Evolutionary conservation across 2,797 vertebrate genomes (phyloP), one percentile per base, ranked within the genome.

Genomic region (Aratinga solstitialis): DNA sequence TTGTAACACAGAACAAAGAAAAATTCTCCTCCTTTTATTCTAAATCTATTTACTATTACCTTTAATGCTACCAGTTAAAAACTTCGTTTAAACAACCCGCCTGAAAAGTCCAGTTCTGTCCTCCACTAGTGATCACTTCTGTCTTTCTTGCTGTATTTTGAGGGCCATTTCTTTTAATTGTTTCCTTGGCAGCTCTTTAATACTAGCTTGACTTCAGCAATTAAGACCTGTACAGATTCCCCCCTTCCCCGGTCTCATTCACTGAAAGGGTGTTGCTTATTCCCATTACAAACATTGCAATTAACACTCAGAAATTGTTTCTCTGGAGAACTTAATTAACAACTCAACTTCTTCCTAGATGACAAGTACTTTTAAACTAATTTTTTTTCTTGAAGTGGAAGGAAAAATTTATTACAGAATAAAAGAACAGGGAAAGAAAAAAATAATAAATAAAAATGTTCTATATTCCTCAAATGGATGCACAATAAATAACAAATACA

Each of bases 251-350:
- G 13, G 66, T 84, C 47, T 71, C 92, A 62, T 54, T 43, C 65
- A 80, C 58, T 45, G 47, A 71, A 62, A 62, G 67, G 42, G 30
- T 79, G 79, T 87, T 93, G 54, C 69, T 95, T 84, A 94, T 34
- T 87, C 32, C n/a, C 53, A 89, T 58, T 80, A 91, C 58, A 91
- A 97, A 94, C 58, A 95, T 84, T 78, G 92, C 76, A 89, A 94
- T 90, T 96, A 75, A 82, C 48, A 40, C 13, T 84, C 73, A 95
- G 91, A 93, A 94, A 93, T 38, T 73, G 45, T 65, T 94, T 85
- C 79, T 85, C 82, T 83, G 43, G 71, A 88, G 51, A 86, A 81
- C 40, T 80, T 95, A 77, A 94, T 89, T 94, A 92, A 78, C 50
- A 94, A 69, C 40, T 67, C 84, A 63, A 50, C 40, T 80, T 88